Percentiles rank a stretch among this genome's conserved stretches.
Conservation (phyloP, 1,140 invertebrate genomes). For the Pentalonia nigronervosa region DNA sequence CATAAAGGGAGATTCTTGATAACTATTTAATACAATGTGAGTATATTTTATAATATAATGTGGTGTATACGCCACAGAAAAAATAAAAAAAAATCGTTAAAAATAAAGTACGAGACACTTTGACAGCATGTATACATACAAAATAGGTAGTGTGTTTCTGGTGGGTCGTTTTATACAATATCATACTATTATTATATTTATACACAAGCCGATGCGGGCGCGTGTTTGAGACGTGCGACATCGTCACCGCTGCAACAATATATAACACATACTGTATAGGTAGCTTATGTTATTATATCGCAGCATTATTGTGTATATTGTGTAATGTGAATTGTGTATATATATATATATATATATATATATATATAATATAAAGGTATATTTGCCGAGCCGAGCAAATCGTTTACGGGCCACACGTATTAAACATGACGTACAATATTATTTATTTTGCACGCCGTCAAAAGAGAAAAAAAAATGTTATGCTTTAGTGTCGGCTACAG, state of each 20-base stretch:
- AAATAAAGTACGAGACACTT: not conserved
- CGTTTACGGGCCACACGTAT: not conserved
- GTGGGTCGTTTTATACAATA: not conserved
- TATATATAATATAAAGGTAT: not conserved
- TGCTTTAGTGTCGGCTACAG: not conserved
- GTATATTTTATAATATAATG: not conserved
- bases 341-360: too few relatives aligned
- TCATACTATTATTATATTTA: conserved; percentile 3
- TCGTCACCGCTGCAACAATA: not conserved
- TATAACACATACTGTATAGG: not conserved
- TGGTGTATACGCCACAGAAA: not conserved
- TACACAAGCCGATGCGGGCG: not conserved
- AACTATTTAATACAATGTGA: not conserved
- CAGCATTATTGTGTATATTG: not conserved
- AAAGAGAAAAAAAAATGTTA: not conserved
- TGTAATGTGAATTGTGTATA: not conserved
- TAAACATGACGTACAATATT: not conserved
- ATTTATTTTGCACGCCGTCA: not conserved
- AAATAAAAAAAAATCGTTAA: not conserved
- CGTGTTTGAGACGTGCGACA: not conserved
- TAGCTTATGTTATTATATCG: not conserved
- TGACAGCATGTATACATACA: not conserved
- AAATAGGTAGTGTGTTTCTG: not conserved
- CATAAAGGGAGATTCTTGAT: not conserved
- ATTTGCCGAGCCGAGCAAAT: not conserved